phyloP scores from a whole-genome alignment of 2,888 invertebrate genomes.

The Meandrusa payeni region DNA sequence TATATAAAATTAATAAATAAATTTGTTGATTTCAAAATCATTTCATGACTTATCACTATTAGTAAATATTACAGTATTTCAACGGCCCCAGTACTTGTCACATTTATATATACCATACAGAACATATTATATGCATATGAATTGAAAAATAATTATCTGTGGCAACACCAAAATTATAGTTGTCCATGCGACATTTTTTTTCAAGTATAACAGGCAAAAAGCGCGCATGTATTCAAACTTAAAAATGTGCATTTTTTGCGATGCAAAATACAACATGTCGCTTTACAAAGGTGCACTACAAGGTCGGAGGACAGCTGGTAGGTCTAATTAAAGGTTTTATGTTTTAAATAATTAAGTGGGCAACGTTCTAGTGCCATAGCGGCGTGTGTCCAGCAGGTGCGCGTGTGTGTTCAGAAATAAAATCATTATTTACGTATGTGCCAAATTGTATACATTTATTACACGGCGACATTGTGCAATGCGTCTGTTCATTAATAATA shows the following conservation, averaged over 20 bases:
- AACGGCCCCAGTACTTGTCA: too few species aligned
- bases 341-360: constrained; percentile 77
- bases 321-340: constrained; percentile 78
- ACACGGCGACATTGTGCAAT: constrained; percentile 37
- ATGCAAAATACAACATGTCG: constrained; percentile 68
- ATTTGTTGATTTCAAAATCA: too few species aligned
- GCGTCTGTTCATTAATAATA: constrained; percentile 34
- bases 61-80: neutral
- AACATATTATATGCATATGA: too few species aligned
- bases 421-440: constrained; percentile 71
- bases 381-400: constrained; percentile 53
- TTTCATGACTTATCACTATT: neutral
- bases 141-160: too few species aligned
- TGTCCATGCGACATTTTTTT: constrained; percentile 24
- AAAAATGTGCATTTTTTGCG: constrained; percentile 65
- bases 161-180: too few species aligned
- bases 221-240: constrained; percentile 47
- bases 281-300: constrained; percentile 72
- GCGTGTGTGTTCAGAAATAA: constrained; percentile 64
- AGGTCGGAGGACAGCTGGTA: constrained; percentile 67
- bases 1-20: too few species aligned
- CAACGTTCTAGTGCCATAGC: constrained; percentile 41
- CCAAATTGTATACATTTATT: constrained; percentile 66
- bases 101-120: too few species aligned
- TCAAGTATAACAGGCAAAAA: constrained; percentile 25